Conservation (phyloP, 2,888 invertebrate species). For the Maniola hyperantus region DNA sequence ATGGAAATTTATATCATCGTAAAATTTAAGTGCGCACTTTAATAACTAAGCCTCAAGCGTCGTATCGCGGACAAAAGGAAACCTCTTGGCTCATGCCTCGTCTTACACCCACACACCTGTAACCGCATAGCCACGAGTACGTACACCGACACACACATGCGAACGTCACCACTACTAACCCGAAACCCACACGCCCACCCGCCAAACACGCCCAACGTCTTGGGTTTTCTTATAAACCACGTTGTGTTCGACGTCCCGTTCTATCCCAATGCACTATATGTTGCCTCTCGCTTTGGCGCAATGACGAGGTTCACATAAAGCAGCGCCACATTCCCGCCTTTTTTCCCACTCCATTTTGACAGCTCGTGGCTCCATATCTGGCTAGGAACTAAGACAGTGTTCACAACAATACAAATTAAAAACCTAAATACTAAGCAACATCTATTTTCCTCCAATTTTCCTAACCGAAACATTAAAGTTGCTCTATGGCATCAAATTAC, state of each 20-base stretch:
- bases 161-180: constrained; percentile 61
- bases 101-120: constrained; percentile 61
- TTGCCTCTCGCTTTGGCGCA: constrained; percentile 67
- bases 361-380: constrained; percentile 83
- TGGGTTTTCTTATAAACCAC: constrained; percentile 83
- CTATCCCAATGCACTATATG: constrained; percentile 44
- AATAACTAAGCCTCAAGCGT: constrained; percentile 75
- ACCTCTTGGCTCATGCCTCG: constrained; percentile 56
- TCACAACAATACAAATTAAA: constrained; percentile 53
- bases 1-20: constrained; percentile 67
- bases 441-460: neutral
- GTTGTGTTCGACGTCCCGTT: constrained; percentile 75
- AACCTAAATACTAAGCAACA: neutral
- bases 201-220: constrained; percentile 83
- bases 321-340: constrained; percentile 83
- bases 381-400: constrained; percentile 77
- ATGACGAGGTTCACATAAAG: constrained; percentile 83
- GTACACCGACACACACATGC: constrained; percentile 56
- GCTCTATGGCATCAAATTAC: neutral
- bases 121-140: constrained; percentile 60
- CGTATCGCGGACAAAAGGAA: constrained; percentile 80
- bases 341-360: constrained; percentile 84
- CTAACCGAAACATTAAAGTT: neutral
- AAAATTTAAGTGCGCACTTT: constrained; percentile 77
- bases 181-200: constrained; percentile 79